Evolutionary conservation across 2,113 vertebrate genomes (phyloP).

Genomic region (Panurus biarmicus): DNA sequence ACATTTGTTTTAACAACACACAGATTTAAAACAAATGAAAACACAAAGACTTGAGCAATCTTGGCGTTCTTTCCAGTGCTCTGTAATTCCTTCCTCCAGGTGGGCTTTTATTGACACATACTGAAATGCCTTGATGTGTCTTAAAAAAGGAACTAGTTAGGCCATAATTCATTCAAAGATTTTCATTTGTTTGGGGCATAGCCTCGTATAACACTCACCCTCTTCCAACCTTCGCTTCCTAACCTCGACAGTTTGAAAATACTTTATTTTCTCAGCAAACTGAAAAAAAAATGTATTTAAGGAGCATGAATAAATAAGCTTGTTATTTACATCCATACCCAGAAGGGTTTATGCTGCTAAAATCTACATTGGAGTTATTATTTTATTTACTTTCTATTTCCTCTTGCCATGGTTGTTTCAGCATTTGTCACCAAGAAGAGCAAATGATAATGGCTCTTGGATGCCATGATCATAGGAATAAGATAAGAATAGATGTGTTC

Average conservation of each 20-base stretch:
- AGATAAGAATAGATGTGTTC: background rate
- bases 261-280: background rate
- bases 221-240: background rate
- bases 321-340: background rate
- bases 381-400: background rate
- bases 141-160: slow-evolving; percentile 21
- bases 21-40: slow-evolving; percentile 73
- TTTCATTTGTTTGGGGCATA: slow-evolving; percentile 31
- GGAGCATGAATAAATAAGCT: background rate
- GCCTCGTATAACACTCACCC: background rate
- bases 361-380: background rate
- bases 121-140: slow-evolving; percentile 42
- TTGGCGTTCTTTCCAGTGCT: slow-evolving; percentile 39
- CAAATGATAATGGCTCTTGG: background rate
- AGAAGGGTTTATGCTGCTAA: background rate
- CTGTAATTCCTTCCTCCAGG: slow-evolving; percentile 53
- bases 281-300: background rate
- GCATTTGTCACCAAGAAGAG: background rate
- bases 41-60: slow-evolving; percentile 59
- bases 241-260: background rate
- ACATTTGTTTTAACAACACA: slow-evolving; percentile 75
- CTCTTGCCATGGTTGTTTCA: background rate
- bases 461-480: background rate
- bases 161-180: slow-evolving; percentile 12
- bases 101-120: slow-evolving; percentile 54